Percentiles rank a stretch among this genome's conserved stretches.
Conservation (phyloP, 2,888 invertebrate species). For the Cenopis cana region DNA sequence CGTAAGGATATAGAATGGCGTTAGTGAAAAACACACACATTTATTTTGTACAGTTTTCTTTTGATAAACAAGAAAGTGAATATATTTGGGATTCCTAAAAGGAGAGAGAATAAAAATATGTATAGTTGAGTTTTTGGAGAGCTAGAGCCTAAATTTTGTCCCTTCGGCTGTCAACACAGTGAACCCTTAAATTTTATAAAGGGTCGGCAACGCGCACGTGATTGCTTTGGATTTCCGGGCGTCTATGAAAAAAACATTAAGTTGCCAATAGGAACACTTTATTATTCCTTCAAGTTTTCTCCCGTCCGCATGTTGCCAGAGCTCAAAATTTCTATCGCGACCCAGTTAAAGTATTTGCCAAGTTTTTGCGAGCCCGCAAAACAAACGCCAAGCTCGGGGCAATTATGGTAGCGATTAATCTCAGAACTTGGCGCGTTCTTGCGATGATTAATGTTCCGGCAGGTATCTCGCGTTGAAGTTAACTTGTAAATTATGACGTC, state of each 20-base stretch:
- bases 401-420: conserved; percentile 29
- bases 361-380: conserved; percentile 17
- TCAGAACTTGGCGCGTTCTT: conserved; percentile 22
- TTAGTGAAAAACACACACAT: too few relatives aligned
- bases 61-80: too few relatives aligned
- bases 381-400: conserved; percentile 27
- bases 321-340: conserved; percentile 14
- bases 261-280: background rate
- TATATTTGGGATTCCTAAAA: too few relatives aligned
- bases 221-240: too few relatives aligned
- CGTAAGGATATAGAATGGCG: background rate
- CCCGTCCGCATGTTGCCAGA: background rate
- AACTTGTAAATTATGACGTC: conserved; percentile 25
- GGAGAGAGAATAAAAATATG: too few relatives aligned
- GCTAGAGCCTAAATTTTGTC: too few relatives aligned
- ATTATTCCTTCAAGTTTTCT: background rate
- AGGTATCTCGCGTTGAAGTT: conserved; percentile 20
- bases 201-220: too few relatives aligned
- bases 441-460: conserved; percentile 18
- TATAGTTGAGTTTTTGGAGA: too few relatives aligned
- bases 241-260: too few relatives aligned
- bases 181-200: too few relatives aligned
- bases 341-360: conserved; percentile 22
- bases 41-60: too few relatives aligned
- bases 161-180: too few relatives aligned